phyloP scores from a whole-genome alignment of 30 jellyfish, hydroid and myxozoan genomes.

The Aurelia coerulea region DNA sequence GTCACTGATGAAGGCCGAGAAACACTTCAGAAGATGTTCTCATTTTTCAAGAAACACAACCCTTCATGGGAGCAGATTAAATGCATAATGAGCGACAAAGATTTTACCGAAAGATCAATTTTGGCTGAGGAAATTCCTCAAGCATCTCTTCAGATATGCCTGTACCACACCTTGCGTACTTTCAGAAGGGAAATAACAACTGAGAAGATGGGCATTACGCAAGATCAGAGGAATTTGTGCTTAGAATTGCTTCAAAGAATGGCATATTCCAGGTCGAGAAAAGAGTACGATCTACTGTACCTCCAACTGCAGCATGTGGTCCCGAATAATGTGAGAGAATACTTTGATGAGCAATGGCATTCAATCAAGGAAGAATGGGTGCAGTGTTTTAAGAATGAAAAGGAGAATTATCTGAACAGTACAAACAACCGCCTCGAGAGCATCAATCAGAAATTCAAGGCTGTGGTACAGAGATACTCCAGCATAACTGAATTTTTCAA shows the following conservation, averaged over 20 bases:
- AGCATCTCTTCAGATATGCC: constrained; percentile 48
- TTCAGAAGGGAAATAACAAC: constrained; percentile 60
- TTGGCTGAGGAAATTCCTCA: constrained; percentile 4
- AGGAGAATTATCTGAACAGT: too few relatives aligned
- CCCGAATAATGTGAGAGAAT: too few relatives aligned
- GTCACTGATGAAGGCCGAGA: constrained; percentile 32
- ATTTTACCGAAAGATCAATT: too few relatives aligned
- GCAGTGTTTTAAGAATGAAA: too few relatives aligned
- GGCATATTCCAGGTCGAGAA: neutral
- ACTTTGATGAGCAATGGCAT: too few relatives aligned
- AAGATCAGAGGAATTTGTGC: constrained; percentile 19
- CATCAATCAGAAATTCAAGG: constrained; percentile 60
- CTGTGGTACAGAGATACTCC: constrained; percentile 23
- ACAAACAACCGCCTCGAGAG: too few relatives aligned
- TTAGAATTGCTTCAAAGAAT: constrained; percentile 19
- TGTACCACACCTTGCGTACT: constrained; percentile 55
- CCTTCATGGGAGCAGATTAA: too few relatives aligned
- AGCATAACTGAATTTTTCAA: constrained; percentile 27
- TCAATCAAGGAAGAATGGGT: too few relatives aligned
- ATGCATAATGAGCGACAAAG: too few relatives aligned
- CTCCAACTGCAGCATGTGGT: too few relatives aligned
- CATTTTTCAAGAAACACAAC: neutral
- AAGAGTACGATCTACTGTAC: too few relatives aligned
- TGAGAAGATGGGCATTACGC: constrained; percentile 47
- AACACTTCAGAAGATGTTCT: constrained; percentile 7